Base-by-base conservation (phyloP, 2,113 vertebrate species). In the Oostethus manadensis region DNA sequence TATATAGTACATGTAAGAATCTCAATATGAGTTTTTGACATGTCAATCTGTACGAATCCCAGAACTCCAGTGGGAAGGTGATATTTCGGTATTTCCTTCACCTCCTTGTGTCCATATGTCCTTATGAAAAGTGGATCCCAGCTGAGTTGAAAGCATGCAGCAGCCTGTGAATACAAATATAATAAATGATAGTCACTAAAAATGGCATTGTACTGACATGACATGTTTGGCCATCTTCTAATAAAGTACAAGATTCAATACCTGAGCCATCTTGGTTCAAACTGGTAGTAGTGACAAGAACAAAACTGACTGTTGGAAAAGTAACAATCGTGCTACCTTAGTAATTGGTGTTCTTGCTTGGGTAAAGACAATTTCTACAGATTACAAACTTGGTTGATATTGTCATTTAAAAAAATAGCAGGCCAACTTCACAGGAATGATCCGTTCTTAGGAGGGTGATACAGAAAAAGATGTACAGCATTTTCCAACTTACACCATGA, bases 81-180 rank as follows among this genome's bases (percentile, higher is more conserved):
- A 18, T 21, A 23, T 51, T 58, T 33, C n/a, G 58, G n/a, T 1
- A n/a, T 21, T 16, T 48, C 50, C 21, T 14, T 50, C 48, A 15
- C 9, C 20, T 22, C 20, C 38, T 42, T 14, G 46, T 48, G 18
- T 50, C 5, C 3, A 6, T 22, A 26, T 23, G 45, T 48, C 21
- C 53, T 88, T 89, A 98, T 61, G 94, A 94, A 84, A 99, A 98
- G 83, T 98, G 97, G 78, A 99, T 94, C 66, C 94, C 95, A 87
- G 94, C 92, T 60, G 93, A 83, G 82, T 96, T 99, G 88, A 98
- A 99, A 11, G 93, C 93, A 66, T 99, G 95, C 62, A 99, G 90
- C 73, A 98, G 73, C 23, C 97, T 98, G 82, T 48, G 56, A 83
- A 21, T 40, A 55, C 10, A 55, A 26, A 50, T 16, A 14, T 20